Base-by-base conservation (phyloP, 2,113 vertebrate genomes). In the Axis porcinus region DNA sequence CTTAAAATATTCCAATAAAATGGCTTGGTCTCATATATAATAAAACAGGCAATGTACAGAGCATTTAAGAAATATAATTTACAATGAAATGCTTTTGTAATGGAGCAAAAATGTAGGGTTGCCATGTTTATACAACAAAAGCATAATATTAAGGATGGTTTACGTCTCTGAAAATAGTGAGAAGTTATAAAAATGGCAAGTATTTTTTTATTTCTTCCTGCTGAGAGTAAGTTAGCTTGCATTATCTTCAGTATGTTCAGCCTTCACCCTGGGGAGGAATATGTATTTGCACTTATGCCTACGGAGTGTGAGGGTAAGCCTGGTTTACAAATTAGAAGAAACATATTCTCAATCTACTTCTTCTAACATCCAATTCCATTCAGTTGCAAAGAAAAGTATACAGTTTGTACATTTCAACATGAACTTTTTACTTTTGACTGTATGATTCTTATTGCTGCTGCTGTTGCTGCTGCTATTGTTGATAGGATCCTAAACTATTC, bases 1-100 rank as follows among this genome's bases (percentile, higher is more conserved):
- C 8, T 64, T 50, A 97, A 92, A 98, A 95, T 55, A 79, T 92
- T 93, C 92, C 47, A 94, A 94, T 67, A 91, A 93, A 95, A 81
- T 78, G 25, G 16, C 14, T 91, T 90, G 43, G 40, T 81, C 11
- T 43, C 33, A 47, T 57, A 50, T 36, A 40, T 40, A 74, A 40
- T 13, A 58, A 86, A 47, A 40, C 1, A 91, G 9, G 0, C 11
- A 82, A 36, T 82, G 7, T 76, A 82, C 25, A 89, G 43, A 50
- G 23, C 57, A 91, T 33, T 81, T 62, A 36, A 74, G 27, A 89
- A 82, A 79, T 30, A 93, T 64, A 64, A 60, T 88, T 78, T 58
- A 60, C 3, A 45, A n/a, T 33, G 23, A 89, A 78, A 54, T 36
- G 11, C 2, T 85, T 9, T 58, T 67, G 13, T 60, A 16, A 64